Percentiles rank a stretch among this genome's conserved stretches.
These are phyloP conservation scores for Falcaria lacertinaria DNA, from an alignment of 2,888 invertebrate species.

Conservation along the genomic window DNA sequence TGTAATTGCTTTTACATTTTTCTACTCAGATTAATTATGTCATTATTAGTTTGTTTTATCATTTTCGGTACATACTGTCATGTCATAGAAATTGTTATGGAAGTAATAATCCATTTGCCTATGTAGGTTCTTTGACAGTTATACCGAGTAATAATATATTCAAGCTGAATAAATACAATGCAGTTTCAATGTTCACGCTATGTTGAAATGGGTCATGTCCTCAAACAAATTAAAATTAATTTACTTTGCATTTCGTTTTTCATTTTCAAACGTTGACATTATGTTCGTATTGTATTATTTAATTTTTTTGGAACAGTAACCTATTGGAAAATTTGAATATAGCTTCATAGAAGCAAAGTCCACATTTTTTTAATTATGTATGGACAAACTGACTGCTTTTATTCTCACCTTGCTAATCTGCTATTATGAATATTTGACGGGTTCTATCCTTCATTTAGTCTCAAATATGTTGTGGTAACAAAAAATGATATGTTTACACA, in stretches of 20 bases:
- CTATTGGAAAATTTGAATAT: too few relatives aligned
- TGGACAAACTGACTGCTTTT: too few relatives aligned
- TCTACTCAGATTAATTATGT: background rate
- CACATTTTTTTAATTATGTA: too few relatives aligned
- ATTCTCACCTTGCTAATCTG: too few relatives aligned
- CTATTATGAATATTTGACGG: too few relatives aligned
- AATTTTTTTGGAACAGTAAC: too few relatives aligned
- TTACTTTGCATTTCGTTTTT: background rate
- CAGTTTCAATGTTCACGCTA: slow-evolving; percentile 3
- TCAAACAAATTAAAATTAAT: background rate
- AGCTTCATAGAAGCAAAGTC: too few relatives aligned
- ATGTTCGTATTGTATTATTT: too few relatives aligned
- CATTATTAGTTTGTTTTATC: background rate
- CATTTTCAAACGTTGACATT: background rate
- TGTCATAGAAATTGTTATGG: background rate
- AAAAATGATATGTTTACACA: background rate
- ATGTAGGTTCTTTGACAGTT: too few relatives aligned
- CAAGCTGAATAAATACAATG: too few relatives aligned
- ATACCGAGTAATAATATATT: too few relatives aligned
- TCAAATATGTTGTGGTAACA: background rate
- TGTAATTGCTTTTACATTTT: slow-evolving; percentile 31
- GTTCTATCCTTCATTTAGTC: too few relatives aligned
- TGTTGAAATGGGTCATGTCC: background rate
- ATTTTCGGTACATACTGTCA: background rate
- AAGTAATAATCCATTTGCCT: background rate